These are phyloP conservation scores for Ormyrus rosae DNA, from an alignment of 2,888 invertebrate species.

Conservation along the genomic window DNA sequence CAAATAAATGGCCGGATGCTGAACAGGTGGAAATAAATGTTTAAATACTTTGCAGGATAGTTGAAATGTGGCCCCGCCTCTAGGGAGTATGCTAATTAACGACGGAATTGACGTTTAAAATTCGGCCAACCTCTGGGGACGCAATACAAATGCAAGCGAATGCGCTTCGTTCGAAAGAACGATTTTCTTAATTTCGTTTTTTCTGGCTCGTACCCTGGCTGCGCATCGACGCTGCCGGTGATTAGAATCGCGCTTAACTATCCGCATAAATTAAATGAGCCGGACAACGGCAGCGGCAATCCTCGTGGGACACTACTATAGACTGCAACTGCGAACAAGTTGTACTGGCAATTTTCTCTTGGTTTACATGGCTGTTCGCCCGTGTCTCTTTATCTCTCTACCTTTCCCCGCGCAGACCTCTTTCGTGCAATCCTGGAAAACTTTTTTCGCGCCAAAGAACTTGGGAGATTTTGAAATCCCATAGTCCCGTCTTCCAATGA, in stretches of 20 bases:
- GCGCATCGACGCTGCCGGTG: background rate
- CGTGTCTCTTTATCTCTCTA: slow-evolving; percentile 14
- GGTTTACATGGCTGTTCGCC: slow-evolving; percentile 38
- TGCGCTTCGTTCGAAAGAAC: too few species aligned
- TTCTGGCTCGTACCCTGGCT: background rate
- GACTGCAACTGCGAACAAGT: background rate
- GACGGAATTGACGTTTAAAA: too few species aligned
- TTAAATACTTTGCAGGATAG: too few species aligned
- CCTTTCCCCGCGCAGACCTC: background rate
- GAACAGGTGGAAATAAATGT: too few species aligned
- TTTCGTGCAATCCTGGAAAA: slow-evolving; percentile 35
- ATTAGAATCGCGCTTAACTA: slow-evolving; percentile 38
- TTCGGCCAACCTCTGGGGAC: too few species aligned
- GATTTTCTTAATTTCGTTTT: background rate
- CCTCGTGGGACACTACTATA: slow-evolving; percentile 6
- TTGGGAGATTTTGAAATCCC: slow-evolving; percentile 55
- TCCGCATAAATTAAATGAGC: slow-evolving; percentile 42
- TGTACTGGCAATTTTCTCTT: slow-evolving; percentile 49
- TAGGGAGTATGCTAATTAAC: too few species aligned
- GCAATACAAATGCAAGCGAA: too few species aligned
- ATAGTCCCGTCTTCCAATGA: slow-evolving; percentile 22
- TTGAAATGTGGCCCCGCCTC: too few species aligned
- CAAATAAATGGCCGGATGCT: too few species aligned
- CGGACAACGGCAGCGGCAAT: slow-evolving; percentile 13
- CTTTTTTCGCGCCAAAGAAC: slow-evolving; percentile 58